Evolutionary conservation across 2,888 invertebrate species (phyloP), one percentile per base, ranked within the genome.

Genomic region (Hyles lineata): DNA sequence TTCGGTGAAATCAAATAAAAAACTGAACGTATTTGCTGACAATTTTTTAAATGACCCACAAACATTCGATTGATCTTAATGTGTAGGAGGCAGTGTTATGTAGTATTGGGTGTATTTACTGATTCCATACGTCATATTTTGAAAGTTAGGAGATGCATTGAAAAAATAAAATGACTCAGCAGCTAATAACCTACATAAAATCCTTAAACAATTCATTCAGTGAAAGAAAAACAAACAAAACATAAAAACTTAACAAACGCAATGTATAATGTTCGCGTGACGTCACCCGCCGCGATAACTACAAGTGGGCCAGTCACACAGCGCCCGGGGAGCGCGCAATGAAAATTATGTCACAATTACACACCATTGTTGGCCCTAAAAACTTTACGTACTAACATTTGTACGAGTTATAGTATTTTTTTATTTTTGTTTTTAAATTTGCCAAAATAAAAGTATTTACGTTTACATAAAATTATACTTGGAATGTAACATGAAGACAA

Each of bases 241-340:
- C 55, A n/a, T 55, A 50, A 67, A 67, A 7, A 15, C 23, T 67
- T 43, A 67, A 50, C 67, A 67, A 67, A 63, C 63, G 43, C 43
- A 23, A 17, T 23, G 50, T 67, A 43, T 50, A 50, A 50, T 2
- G 8, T 21, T 67, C 43, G 50, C 67, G 67, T 67, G 67, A 50
- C 67, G 43, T 67, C 62, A n/a, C 62, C 55, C n/a, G n/a, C 50
- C 23, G 17, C 17, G 23, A 67, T 23, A 17, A 50, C 43, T 21
- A 67, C 43, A 67, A 67, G 67, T 67, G 67, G 21, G 67, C 67
- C 67, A 67, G 67, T 50, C 2, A 50, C 9, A 17, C 7, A 21
- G 62, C 32, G 19, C 25, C n/a, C 19, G 9, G 17, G 32, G 21
- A 67, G 43, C 63, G 17, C 67, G 11, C 55, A 55, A 55, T 21